Conservation (phyloP, 2,797 vertebrate genomes). For the Furcifer pardalis region DNA sequence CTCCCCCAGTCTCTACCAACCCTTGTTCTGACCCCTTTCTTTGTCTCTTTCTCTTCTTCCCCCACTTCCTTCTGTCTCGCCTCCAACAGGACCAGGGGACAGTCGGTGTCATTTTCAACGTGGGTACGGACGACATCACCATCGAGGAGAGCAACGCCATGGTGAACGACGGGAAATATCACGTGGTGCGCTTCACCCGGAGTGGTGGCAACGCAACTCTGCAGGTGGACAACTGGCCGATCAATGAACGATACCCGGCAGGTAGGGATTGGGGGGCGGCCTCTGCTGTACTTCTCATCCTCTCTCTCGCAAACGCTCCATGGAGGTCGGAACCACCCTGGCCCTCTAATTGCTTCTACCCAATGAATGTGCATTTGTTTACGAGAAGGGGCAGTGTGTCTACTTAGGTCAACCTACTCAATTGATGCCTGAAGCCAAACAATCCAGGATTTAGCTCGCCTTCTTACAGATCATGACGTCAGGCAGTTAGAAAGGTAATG, state of each 20-base stretch:
- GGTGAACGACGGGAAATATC: conserved; percentile 94
- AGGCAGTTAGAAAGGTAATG: too few species aligned
- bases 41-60: neutral
- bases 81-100: conserved; percentile 90
- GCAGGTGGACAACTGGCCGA: conserved; percentile 95
- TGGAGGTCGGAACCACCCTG: conserved; percentile 2
- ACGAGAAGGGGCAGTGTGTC: neutral
- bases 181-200: conserved; percentile 94
- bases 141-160: conserved; percentile 90
- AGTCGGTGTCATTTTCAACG: conserved; percentile 93
- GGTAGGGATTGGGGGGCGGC: conserved; percentile 78
- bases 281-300: neutral
- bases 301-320: neutral
- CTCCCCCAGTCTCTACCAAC: too few species aligned
- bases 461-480: too few species aligned
- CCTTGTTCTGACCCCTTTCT: neutral
- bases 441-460: too few species aligned
- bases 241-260: conserved; percentile 94
- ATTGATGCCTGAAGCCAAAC: too few species aligned
- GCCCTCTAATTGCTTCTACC: neutral
- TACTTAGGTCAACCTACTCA: fast-evolving
- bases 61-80: neutral
- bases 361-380: too few species aligned
- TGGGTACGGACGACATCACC: conserved; percentile 93
- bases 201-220: conserved; percentile 95